A percentile compares a stretch with the other conserved stretches of the same genome.
These are phyloP conservation scores for Okamejei kenojei DNA, from an alignment of 2,797 vertebrate genomes.

Conservation along the genomic window DNA sequence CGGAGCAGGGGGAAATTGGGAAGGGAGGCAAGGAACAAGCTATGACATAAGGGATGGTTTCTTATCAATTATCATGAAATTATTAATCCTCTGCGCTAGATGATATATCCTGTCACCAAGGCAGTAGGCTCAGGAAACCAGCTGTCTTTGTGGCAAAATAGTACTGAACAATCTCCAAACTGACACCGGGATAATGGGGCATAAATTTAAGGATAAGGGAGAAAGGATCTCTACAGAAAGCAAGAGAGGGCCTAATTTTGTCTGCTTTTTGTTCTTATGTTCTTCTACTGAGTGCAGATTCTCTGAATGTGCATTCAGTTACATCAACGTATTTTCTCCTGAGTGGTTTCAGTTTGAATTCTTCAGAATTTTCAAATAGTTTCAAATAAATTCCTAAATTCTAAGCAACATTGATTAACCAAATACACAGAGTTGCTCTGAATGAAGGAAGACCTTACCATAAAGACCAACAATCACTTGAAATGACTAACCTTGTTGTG, in stretches of 20 bases:
- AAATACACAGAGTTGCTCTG: not conserved
- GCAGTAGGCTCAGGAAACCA: not conserved
- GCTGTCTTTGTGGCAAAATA: not conserved
- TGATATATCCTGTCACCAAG: not conserved
- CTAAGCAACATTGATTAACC: not conserved
- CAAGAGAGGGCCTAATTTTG: not conserved
- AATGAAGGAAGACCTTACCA: not conserved
- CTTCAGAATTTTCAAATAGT: not conserved
- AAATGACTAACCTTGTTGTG: not conserved
- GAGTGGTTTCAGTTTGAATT: not conserved
- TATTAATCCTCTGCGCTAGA: not conserved
- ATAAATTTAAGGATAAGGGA: not conserved
- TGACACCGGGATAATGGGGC: not conserved
- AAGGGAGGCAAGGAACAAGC: not conserved
- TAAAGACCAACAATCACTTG: not conserved
- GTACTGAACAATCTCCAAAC: too few species aligned
- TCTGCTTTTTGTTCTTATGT: not conserved
- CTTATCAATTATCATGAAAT: not conserved
- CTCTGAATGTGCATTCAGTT: not conserved
- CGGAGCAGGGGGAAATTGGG: not conserved
- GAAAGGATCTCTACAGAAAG: not conserved
- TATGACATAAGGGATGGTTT: not conserved
- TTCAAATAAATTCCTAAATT: not conserved
- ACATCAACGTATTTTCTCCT: not conserved
- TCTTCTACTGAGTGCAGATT: not conserved